Base-by-base conservation (phyloP, 2,113 vertebrate species). In the Eubucco bourcierii region DNA sequence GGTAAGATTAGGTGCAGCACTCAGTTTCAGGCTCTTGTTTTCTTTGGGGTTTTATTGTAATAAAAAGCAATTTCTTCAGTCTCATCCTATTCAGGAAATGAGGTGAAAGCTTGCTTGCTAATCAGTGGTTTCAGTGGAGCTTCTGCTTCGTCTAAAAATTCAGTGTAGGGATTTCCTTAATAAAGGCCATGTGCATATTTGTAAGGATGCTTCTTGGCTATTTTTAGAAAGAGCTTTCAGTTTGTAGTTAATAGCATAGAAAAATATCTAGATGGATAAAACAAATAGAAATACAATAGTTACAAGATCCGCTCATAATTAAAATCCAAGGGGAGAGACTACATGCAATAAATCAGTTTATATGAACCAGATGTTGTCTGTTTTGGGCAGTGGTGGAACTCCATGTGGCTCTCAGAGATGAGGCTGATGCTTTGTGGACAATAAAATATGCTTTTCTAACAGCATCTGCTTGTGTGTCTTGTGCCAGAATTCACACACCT, bases 231-330 rank as follows among this genome's bases (percentile, higher is more conserved):
- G 46, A 61, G 63, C 53, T 90, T 90, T 92, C 60, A 18, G n/a
- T 76, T 84, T 93, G 37, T 75, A 70, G 82, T 77, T 83, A 84
- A 78, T 65, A 72, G 68, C 10, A 1, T 65, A 55, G 76, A 70
- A 79, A 75, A 92, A 78, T n/a, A 58, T 75, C 80, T 86, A 80
- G 46, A 82, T 80, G 85, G 50, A 46, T 87, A 75, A 75, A 92
- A 74, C 65, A 89, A 94, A 94, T 70, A 72, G 37, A 59, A 50
- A 83, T 75, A 4, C 71, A 92, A 87, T 72, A 75, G 80, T 86
- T 95, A 86, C 87, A 88, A 90, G 90, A 75, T 88, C 87, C 66
- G 55, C 31, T 80, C 61, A 6, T 91, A 78, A 94, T 92, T 88
- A 90, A 90, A 93, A 90, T 81, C 58, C 70, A 76, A 80, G 73